These are phyloP conservation scores for Tetramorium parvispinum DNA, from an alignment of 1,140 invertebrate genomes.

Conservation along the genomic window DNA sequence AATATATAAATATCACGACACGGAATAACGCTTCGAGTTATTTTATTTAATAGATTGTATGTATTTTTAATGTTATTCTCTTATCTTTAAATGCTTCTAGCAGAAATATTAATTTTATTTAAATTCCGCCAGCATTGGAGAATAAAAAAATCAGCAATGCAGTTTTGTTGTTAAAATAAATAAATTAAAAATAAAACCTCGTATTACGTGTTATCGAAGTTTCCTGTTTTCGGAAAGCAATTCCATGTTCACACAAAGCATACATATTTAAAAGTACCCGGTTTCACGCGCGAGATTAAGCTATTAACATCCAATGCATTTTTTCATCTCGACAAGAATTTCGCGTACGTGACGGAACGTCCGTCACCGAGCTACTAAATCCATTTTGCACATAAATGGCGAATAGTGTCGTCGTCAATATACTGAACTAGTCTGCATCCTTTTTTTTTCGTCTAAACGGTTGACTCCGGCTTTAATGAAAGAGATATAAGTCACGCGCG, in stretches of 20 bases:
- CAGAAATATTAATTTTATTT: background rate
- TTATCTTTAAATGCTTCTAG: background rate
- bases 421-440: background rate
- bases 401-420: background rate
- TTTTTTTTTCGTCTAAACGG: background rate
- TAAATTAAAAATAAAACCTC: background rate
- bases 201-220: background rate
- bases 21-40: background rate
- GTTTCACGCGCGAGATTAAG: background rate
- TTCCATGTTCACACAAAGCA: slow-evolving; percentile 1
- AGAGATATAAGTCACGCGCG: slow-evolving; percentile 25
- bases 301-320: slow-evolving; percentile 5
- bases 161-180: background rate
- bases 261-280: slow-evolving; percentile 6
- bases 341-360: background rate
- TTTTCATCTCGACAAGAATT: slow-evolving; percentile 19
- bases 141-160: background rate
- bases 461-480: slow-evolving; percentile 36
- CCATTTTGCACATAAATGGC: slow-evolving; percentile 5
- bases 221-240: slow-evolving; percentile 2
- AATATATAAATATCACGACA: slow-evolving; percentile 21
- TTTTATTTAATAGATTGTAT: background rate
- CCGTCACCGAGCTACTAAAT: slow-evolving; percentile 7
- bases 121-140: background rate
- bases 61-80: background rate